phyloP scores from a whole-genome alignment of 2,888 invertebrate species.

The Amphipyra tragopoginis region DNA sequence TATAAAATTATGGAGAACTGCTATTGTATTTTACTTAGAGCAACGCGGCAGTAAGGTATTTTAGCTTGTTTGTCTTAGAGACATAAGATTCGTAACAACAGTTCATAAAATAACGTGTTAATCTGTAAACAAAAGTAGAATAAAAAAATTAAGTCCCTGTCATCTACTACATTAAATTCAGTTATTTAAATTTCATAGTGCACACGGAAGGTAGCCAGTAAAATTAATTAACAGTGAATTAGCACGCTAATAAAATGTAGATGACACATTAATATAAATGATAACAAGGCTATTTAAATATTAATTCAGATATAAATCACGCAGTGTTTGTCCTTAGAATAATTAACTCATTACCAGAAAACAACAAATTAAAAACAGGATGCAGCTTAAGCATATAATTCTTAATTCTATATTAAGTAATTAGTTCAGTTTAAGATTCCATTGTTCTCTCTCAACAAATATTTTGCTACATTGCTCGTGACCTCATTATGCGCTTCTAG shows the following conservation, averaged over 20 bases:
- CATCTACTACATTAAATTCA: not conserved
- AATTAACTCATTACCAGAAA: slow-evolving; percentile 4
- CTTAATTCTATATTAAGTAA: slow-evolving; percentile 31
- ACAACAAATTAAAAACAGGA: slow-evolving; percentile 34
- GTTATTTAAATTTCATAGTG: not conserved
- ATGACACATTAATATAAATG: not conserved
- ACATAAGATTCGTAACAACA: no score
- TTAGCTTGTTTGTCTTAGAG: no score
- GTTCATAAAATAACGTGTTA: no score
- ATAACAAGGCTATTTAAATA: slow-evolving; percentile 23
- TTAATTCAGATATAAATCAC: slow-evolving; percentile 13
- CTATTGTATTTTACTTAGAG: no score
- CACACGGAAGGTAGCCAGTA: slow-evolving; percentile 30
- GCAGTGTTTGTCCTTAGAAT: slow-evolving; percentile 5
- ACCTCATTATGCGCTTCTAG: slow-evolving; percentile 62
- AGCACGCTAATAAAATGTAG: not conserved
- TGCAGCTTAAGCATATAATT: slow-evolving; percentile 34
- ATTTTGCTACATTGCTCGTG: slow-evolving; percentile 66
- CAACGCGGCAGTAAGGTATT: no score
- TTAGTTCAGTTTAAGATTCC: slow-evolving; percentile 47
- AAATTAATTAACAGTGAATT: not conserved
- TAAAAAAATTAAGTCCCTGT: no score
- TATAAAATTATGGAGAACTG: no score
- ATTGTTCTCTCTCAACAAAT: slow-evolving; percentile 68
- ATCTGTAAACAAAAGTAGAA: no score